A percentile compares a stretch with the other conserved stretches of the same genome.
phyloP scores from a whole-genome alignment of 2,888 invertebrate genomes.

The Operophtera brumata region DNA sequence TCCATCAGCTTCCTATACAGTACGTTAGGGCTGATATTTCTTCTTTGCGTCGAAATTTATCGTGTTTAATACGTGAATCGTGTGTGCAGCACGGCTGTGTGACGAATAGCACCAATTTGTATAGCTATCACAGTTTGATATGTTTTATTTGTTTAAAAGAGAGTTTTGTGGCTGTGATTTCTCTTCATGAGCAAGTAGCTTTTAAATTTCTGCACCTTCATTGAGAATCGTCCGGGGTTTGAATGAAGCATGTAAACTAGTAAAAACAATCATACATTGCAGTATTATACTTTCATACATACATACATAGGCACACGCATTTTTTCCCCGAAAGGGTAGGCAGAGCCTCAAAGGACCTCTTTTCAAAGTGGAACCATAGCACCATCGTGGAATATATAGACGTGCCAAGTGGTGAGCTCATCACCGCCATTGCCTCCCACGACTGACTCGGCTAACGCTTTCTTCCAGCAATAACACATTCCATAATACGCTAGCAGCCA shows the following conservation, averaged over 20 bases:
- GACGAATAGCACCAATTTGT: slow-evolving; percentile 40
- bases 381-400: too few species aligned
- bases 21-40: slow-evolving; percentile 8
- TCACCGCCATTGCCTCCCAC: too few species aligned
- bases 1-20: slow-evolving; percentile 28
- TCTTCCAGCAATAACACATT: too few species aligned
- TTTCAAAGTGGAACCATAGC: too few species aligned
- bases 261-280: not conserved
- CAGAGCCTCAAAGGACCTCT: too few species aligned
- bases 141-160: slow-evolving; percentile 30
- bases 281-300: too few species aligned
- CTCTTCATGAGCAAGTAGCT: slow-evolving; percentile 16
- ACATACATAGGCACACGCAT: too few species aligned
- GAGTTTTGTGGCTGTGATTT: slow-evolving; percentile 23
- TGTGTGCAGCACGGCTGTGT: slow-evolving; percentile 38
- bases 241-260: not conserved
- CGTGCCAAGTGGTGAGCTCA: too few species aligned
- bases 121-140: slow-evolving; percentile 25
- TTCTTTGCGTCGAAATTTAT: slow-evolving; percentile 16
- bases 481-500: too few species aligned
- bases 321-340: too few species aligned
- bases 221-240: not conserved
- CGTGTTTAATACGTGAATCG: slow-evolving; percentile 42
- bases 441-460: too few species aligned
- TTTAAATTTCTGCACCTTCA: not conserved